Conservation (phyloP, 1,140 invertebrate genomes). For the Marisa cornuarietis region DNA sequence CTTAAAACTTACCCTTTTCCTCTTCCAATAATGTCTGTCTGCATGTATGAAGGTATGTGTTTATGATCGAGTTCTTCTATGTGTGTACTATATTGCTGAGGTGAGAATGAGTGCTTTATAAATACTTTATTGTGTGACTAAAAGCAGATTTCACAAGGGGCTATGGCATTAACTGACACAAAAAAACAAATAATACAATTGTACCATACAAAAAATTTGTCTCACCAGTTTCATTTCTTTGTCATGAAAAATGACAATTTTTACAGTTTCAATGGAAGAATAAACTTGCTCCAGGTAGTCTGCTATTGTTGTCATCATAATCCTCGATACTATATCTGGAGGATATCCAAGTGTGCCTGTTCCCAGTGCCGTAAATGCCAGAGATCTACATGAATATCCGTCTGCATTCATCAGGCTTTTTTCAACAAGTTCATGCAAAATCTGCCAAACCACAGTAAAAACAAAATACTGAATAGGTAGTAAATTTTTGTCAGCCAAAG, state of each 20-base stretch:
- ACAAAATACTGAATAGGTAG: not conserved
- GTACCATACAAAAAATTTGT: not conserved
- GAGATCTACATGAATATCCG: not conserved
- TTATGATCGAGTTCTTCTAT: no score
- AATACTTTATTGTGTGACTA: not conserved
- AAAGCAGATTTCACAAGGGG: not conserved
- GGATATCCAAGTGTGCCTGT: conserved; percentile 3
- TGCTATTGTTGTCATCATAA: not conserved
- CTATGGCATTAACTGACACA: not conserved
- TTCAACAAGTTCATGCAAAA: conserved; percentile 8
- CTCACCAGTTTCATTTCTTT: not conserved
- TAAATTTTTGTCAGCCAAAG: not conserved
- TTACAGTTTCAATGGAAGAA: not conserved
- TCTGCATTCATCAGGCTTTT: conserved; percentile 3
- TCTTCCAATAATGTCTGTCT: no score
- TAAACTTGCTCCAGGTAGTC: not conserved
- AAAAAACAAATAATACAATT: not conserved
- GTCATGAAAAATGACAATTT: conserved; percentile 4
- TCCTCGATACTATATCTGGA: not conserved
- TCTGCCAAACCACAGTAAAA: not conserved
- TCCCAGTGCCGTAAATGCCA: conserved; percentile 2
- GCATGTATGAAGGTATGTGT: no score
- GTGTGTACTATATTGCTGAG: no score
- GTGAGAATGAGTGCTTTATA: no score
- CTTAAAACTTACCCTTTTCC: no score